Conservation (phyloP, 2,888 invertebrate genomes). For the Drosophila fulvimacula region DNA sequence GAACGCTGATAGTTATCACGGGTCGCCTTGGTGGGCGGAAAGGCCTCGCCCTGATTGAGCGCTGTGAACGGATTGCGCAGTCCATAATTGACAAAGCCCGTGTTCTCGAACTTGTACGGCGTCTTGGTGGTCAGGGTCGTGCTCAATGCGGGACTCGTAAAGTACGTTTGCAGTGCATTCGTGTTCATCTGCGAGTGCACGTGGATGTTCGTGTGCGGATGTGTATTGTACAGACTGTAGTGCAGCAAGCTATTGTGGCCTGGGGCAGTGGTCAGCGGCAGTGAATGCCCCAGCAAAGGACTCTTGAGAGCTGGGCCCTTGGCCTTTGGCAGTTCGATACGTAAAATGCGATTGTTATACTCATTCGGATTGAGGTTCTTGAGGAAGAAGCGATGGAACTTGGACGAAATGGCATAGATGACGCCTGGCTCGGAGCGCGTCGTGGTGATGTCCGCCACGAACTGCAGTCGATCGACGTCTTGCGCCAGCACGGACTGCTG, state of each 20-base stretch:
- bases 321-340: conserved; percentile 84
- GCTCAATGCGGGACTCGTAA: conserved; percentile 65
- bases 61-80: conserved; percentile 82
- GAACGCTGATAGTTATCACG: conserved; percentile 73
- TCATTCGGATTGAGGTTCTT: conserved; percentile 89
- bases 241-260: conserved; percentile 53
- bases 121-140: conserved; percentile 60
- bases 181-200: conserved; percentile 27
- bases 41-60: conserved; percentile 82
- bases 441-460: conserved; percentile 91
- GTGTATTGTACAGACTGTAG: conserved; percentile 47
- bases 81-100: conserved; percentile 76
- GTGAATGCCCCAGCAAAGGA: conserved; percentile 33
- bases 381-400: conserved; percentile 92
- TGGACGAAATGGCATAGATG: conserved; percentile 90
- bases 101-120: conserved; percentile 76
- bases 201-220: conserved; percentile 32
- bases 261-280: conserved; percentile 36
- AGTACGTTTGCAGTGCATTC: conserved; percentile 65
- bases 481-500: conserved; percentile 90
- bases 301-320: conserved; percentile 13
- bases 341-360: conserved; percentile 90
- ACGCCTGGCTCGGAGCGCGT: conserved; percentile 89
- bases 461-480: conserved; percentile 90
- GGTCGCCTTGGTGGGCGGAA: conserved; percentile 79